phyloP scores from a whole-genome alignment of 2,888 invertebrate genomes.

The Agrochola lota region DNA sequence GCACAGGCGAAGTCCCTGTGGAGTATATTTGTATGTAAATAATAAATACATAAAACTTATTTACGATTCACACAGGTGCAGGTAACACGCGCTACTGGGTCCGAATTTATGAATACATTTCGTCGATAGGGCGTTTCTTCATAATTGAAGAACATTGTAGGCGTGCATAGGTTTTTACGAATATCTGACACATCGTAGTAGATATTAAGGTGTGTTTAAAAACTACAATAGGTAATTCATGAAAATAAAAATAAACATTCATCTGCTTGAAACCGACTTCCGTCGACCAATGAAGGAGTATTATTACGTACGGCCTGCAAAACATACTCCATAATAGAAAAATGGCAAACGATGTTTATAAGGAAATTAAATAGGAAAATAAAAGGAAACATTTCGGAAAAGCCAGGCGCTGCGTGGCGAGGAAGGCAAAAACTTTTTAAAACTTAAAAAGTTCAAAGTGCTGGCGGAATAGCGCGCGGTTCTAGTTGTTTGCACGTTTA shows the following conservation, averaged over 20 bases:
- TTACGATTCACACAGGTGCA: slow-evolving; percentile 75
- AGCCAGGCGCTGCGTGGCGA: slow-evolving; percentile 48
- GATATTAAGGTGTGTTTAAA: neutral
- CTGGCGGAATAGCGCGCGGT: slow-evolving; percentile 23
- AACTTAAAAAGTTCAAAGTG: slow-evolving; percentile 64
- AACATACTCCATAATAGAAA: slow-evolving; percentile 41
- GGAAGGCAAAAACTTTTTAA: slow-evolving; percentile 62
- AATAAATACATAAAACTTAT: slow-evolving; percentile 74
- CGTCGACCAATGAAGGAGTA: slow-evolving; percentile 2
- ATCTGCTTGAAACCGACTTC: neutral
- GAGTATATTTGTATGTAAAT: slow-evolving; percentile 71
- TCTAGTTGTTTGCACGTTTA: slow-evolving; percentile 38
- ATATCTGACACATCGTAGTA: neutral
- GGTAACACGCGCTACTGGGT: slow-evolving; percentile 64
- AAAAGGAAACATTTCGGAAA: slow-evolving; percentile 57
- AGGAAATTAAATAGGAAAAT: slow-evolving; percentile 52
- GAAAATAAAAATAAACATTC: neutral
- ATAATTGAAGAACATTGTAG: slow-evolving; percentile 33
- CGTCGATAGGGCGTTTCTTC: slow-evolving; percentile 42
- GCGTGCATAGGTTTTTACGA: neutral
- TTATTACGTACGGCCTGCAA: slow-evolving; percentile 20
- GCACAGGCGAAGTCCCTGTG: slow-evolving; percentile 41
- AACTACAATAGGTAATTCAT: neutral
- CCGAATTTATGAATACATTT: slow-evolving; percentile 75
- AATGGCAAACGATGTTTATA: slow-evolving; percentile 55